Evolutionary conservation across 2,797 vertebrate species (phyloP).

Genomic region (Hyperoplus immaculatus): DNA sequence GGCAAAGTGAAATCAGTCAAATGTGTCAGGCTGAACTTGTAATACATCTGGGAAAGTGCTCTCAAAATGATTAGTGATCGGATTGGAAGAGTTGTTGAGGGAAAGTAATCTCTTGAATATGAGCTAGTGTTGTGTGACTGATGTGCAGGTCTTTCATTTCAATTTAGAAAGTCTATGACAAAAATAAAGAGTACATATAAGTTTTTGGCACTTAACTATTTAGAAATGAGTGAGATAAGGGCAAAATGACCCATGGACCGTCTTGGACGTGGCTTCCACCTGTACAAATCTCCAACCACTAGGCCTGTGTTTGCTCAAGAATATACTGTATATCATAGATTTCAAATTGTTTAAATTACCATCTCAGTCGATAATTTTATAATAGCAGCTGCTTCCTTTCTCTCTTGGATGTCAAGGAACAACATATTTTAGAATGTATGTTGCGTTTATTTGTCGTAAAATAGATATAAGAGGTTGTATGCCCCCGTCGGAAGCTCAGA

Average conservation of each 20-base stretch:
- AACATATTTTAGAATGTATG: constrained; percentile 32
- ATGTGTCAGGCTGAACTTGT: background rate
- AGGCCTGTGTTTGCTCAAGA: background rate
- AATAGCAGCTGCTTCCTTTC: constrained; percentile 5
- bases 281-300: background rate
- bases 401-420: background rate
- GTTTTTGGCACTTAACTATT: background rate
- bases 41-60: constrained; percentile 18
- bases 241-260: background rate
- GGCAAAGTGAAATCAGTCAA: constrained; percentile 11
- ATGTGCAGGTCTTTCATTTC: constrained; percentile 6
- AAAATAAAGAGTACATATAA: background rate
- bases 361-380: background rate
- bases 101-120: constrained; percentile 38
- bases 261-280: background rate
- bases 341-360: background rate
- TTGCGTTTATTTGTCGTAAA: constrained; percentile 22
- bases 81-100: constrained; percentile 37
- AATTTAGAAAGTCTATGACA: background rate
- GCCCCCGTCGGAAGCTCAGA: constrained; percentile 46
- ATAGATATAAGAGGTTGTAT: constrained; percentile 42
- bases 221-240: background rate
- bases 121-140: background rate
- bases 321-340: background rate
- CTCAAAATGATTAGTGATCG: constrained; percentile 49